Evolutionary conservation across 2,888 invertebrate genomes (phyloP).

Genomic region (Cremastobaeus sp.): DNA sequence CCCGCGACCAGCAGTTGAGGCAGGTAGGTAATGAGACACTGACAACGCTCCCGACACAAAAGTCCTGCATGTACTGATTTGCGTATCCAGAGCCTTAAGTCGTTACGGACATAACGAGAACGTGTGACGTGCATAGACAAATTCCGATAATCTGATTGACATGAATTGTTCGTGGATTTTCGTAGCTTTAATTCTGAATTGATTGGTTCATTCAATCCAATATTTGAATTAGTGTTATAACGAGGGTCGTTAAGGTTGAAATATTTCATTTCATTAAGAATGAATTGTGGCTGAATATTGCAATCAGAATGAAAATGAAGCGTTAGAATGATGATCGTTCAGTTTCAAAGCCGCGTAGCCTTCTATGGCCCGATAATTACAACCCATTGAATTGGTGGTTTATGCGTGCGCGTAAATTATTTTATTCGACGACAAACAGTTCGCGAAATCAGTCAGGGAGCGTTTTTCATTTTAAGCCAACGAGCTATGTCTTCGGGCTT

Average conservation of each 20-base stretch:
- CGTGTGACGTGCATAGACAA: conserved; percentile 56
- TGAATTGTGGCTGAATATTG: conserved; percentile 57
- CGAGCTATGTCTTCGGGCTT: too few species aligned
- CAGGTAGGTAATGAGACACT: conserved; percentile 64
- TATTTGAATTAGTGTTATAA: conserved; percentile 59
- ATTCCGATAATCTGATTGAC: conserved; percentile 59
- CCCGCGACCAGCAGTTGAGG: conserved; percentile 64
- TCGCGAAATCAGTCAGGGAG: conserved; percentile 19
- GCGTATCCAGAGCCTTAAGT: conserved; percentile 65
- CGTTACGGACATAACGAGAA: conserved; percentile 56
- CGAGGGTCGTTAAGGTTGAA: conserved; percentile 55
- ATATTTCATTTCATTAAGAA: conserved; percentile 56
- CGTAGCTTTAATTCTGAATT: conserved; percentile 57
- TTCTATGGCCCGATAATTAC: conserved; percentile 53
- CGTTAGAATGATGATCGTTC: conserved; percentile 55
- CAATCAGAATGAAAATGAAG: conserved; percentile 58
- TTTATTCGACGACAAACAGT: conserved; percentile 36
- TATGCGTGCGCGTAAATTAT: conserved; percentile 53
- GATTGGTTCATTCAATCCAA: conserved; percentile 57
- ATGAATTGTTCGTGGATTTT: conserved; percentile 49
- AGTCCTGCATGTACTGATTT: conserved; percentile 71
- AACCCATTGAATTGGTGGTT: conserved; percentile 47
- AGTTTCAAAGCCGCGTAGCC: conserved; percentile 40
- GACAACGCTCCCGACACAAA: conserved; percentile 63
- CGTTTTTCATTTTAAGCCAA: background rate